A percentile compares a stretch with the other conserved stretches of the same genome.
Evolutionary conservation across 2,113 vertebrate species (phyloP).

Genomic region (Pseudois nayaur): DNA sequence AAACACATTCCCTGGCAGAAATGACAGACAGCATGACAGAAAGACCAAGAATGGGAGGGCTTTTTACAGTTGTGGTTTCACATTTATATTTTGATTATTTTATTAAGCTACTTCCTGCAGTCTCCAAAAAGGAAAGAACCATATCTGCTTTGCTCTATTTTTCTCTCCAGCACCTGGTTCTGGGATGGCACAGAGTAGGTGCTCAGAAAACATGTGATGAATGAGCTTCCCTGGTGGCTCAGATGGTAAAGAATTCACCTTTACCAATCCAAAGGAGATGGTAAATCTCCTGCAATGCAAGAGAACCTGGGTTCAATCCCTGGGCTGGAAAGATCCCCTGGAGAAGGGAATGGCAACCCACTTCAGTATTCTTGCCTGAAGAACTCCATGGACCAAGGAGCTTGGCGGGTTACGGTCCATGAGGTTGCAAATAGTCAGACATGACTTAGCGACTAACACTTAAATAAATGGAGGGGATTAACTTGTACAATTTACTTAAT

Average conservation of each 20-base stretch:
- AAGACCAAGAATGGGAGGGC: background rate
- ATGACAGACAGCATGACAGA: background rate
- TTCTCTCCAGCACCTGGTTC: background rate
- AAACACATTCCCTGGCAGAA: background rate
- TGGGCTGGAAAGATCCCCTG: background rate
- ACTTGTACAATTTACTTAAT: background rate
- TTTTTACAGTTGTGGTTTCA: background rate
- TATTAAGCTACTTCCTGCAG: background rate
- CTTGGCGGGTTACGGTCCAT: accelerated
- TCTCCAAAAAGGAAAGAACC: background rate
- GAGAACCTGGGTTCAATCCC: background rate
- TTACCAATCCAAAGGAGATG: background rate
- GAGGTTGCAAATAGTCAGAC: background rate
- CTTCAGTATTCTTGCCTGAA: background rate
- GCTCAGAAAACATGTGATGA: background rate
- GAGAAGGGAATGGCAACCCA: background rate
- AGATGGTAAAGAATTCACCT: background rate
- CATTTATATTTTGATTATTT: background rate
- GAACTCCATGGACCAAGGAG: background rate
- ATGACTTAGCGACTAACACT: background rate
- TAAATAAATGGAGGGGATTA: background rate
- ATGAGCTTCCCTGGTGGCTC: background rate
- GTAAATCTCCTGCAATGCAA: background rate
- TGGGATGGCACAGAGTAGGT: background rate
- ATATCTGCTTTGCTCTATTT: background rate